A percentile compares a stretch with the other conserved stretches of the same genome.
phyloP scores from a whole-genome alignment of 1,140 invertebrate genomes.

The Drosophila hydei region DNA sequence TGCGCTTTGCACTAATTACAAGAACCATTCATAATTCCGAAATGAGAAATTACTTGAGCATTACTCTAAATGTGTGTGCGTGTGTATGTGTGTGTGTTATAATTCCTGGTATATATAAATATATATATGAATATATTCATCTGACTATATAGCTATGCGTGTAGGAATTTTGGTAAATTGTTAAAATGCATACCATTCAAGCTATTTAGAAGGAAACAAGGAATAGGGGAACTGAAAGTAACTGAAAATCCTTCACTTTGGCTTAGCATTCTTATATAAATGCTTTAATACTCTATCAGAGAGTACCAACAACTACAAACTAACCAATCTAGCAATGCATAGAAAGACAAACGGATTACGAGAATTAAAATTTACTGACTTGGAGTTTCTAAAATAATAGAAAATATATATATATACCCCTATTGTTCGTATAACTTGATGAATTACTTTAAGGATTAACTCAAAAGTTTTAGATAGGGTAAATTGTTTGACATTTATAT shows the following conservation, averaged over 20 bases:
- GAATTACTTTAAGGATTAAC: too few relatives aligned
- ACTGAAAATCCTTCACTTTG: not conserved
- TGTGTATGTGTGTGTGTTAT: constrained; percentile 15
- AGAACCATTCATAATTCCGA: constrained; percentile 58
- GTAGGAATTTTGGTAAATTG: constrained; percentile 17
- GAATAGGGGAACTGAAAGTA: not conserved
- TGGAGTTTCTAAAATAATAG: too few relatives aligned
- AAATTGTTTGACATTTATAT: too few relatives aligned
- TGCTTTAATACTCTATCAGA: too few relatives aligned
- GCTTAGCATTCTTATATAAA: not conserved
- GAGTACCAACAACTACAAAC: too few relatives aligned
- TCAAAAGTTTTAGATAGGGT: too few relatives aligned
- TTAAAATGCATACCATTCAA: not conserved
- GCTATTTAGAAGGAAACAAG: not conserved
- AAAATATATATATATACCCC: too few relatives aligned
- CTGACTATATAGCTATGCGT: constrained; percentile 9
- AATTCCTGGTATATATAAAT: constrained; percentile 1
- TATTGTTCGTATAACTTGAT: too few relatives aligned
- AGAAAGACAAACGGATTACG: too few relatives aligned
- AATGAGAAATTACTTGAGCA: constrained; percentile 46
- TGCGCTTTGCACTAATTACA: constrained; percentile 72
- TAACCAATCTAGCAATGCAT: too few relatives aligned
- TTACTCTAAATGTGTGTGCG: constrained; percentile 14
- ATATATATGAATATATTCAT: not conserved
- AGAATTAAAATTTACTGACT: too few relatives aligned